Conservation (phyloP, 2,797 vertebrate genomes). For the Syngnathus rostellatus region DNA sequence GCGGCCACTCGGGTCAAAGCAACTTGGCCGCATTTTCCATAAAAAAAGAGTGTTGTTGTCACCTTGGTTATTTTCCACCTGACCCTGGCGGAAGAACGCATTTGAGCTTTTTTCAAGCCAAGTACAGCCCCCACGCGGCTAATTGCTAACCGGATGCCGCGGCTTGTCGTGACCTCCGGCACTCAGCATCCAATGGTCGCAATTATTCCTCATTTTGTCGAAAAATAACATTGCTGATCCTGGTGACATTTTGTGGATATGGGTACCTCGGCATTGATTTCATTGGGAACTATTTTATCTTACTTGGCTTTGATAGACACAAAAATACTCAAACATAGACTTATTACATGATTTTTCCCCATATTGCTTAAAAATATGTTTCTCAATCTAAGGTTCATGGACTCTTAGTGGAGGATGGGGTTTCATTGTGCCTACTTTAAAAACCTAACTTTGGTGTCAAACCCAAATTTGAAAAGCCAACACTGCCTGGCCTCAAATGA, state of each 20-base stretch:
- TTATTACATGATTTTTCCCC: neutral
- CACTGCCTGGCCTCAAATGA: too few relatives aligned
- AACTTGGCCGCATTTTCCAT: neutral
- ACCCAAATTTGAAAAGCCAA: neutral
- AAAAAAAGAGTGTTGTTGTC: constrained; percentile 1
- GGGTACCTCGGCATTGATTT: neutral
- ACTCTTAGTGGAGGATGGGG: too few relatives aligned
- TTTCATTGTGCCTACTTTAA: too few relatives aligned
- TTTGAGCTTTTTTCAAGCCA: neutral
- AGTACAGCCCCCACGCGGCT: neutral
- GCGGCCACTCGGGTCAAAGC: neutral
- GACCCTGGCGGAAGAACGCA: neutral
- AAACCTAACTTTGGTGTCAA: neutral
- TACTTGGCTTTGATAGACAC: neutral
- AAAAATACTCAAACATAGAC: neutral
- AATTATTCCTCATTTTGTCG: neutral
- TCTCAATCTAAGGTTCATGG: too few relatives aligned
- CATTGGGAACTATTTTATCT: neutral
- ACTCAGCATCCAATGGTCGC: neutral
- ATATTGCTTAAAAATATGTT: neutral
- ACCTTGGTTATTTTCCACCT: neutral
- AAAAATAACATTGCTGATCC: constrained; percentile 2
- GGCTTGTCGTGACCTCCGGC: neutral
- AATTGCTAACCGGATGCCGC: neutral
- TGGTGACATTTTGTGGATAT: neutral